Base-by-base conservation (phyloP, 2,113 vertebrate species). In the Pachypanchax playfairii region DNA sequence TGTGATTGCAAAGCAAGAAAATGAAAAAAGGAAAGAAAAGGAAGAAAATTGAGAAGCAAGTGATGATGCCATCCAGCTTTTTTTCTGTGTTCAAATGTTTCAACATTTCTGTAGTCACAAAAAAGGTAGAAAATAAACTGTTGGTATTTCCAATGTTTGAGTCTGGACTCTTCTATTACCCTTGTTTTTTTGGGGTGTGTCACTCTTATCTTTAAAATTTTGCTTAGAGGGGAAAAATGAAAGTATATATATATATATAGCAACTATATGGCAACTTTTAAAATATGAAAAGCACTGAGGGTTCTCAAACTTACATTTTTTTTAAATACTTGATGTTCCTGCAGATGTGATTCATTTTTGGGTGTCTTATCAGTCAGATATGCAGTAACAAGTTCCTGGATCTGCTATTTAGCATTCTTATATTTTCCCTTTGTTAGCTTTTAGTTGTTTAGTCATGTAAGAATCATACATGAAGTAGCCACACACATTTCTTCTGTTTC, bases 71-170 rank as follows among this genome's bases (percentile, higher is more conserved):
- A 96, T 94, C 93, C 92, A 93, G 94, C 94, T 96, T 94, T 92
- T 33, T 91, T 96, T 95, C 94, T 94, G 94, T 96, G 95, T 98
- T 96, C 92, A 93, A 92, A 95, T 97, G 94, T 96, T 95, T 96
- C 94, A 92, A 92, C 94, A 93, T 96, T 97, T 96, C 94, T 97
- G 95, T 97, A 97, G 96, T 96, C 93, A 93, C 93, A 91, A 93
- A 39, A 33, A 89, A 94, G 93, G 93, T 97, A 96, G 94, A 96
- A 93, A 97, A 96, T 96, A 97, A 98, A 97, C 92, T 90, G 93
- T 95, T 96, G 95, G 93, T 92, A 94, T 96, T 96, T 97, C 94
- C 95, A 96, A 92, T 95, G 94, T 93, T 92, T 95, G 93, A 91
- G 93, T 92, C 82, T 88, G 90, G 89, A 82, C 59, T 90, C 84